Evolutionary conservation across 2,888 invertebrate species (phyloP).

Genomic region (Amphimallon solstitiale): DNA sequence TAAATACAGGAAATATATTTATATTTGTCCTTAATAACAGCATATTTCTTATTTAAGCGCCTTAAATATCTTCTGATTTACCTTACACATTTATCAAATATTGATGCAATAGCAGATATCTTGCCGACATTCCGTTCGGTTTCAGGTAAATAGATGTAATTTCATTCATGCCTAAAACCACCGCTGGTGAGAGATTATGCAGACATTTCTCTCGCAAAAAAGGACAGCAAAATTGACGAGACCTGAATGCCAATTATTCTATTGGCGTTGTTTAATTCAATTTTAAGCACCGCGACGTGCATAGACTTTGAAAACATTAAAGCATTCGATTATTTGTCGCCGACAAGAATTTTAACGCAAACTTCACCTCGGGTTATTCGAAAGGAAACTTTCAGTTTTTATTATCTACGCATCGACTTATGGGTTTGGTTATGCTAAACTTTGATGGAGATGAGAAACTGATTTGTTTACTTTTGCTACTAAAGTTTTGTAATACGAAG

Average conservation of each 20-base stretch:
- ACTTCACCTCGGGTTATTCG: not conserved
- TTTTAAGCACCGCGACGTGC: constrained; percentile 26
- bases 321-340: constrained; percentile 9
- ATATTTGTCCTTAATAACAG: too few relatives aligned
- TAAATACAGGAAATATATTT: too few relatives aligned
- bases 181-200: constrained; percentile 27
- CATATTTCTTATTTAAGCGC: too few relatives aligned
- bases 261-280: constrained; percentile 21
- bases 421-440: not conserved
- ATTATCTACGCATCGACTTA: not conserved
- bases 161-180: not conserved
- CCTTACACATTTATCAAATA: too few relatives aligned
- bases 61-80: too few relatives aligned
- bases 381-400: constrained; percentile 20
- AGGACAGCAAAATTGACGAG: constrained; percentile 21
- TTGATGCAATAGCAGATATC: too few relatives aligned
- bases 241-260: constrained; percentile 17
- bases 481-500: too few relatives aligned
- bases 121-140: too few relatives aligned
- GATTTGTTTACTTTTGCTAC: too few relatives aligned
- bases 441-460: not conserved
- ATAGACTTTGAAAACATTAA: not conserved
- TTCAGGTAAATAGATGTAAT: too few relatives aligned
- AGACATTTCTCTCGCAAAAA: constrained; percentile 27
- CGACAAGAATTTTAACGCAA: constrained; percentile 12